Evolutionary conservation across 2,797 vertebrate species (phyloP).

Genomic region (Anabacerthia variegaticeps): DNA sequence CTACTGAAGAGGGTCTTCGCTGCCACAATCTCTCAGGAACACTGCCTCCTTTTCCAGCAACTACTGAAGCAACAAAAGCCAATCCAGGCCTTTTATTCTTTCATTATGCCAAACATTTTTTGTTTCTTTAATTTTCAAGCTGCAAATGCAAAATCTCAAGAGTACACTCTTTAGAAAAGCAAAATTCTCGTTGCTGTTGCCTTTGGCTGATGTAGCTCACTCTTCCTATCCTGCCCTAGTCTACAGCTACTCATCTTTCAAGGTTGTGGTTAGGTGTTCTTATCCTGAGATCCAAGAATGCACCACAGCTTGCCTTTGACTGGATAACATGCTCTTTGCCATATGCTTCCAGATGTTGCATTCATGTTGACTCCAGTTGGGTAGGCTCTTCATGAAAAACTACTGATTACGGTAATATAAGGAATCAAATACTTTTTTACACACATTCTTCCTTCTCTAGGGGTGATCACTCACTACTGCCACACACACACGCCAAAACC

Average conservation of each 20-base stretch:
- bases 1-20: neutral
- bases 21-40: neutral
- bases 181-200: neutral
- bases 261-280: neutral
- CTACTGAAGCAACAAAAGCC: neutral
- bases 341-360: neutral
- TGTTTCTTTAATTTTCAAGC: neutral
- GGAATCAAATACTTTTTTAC: neutral
- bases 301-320: neutral
- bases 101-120: neutral
- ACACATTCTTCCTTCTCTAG: neutral
- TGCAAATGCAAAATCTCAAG: accelerated
- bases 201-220: neutral
- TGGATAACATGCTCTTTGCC: neutral
- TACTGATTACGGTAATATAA: neutral
- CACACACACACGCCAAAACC: neutral
- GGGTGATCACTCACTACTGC: neutral
- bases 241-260: neutral
- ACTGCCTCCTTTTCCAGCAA: neutral
- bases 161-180: neutral
- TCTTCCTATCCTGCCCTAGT: neutral
- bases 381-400: neutral
- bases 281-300: neutral
- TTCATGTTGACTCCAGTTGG: neutral
- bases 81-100: neutral